Conservation (phyloP, 1,140 invertebrate species). For the Euborellia annulipes region DNA sequence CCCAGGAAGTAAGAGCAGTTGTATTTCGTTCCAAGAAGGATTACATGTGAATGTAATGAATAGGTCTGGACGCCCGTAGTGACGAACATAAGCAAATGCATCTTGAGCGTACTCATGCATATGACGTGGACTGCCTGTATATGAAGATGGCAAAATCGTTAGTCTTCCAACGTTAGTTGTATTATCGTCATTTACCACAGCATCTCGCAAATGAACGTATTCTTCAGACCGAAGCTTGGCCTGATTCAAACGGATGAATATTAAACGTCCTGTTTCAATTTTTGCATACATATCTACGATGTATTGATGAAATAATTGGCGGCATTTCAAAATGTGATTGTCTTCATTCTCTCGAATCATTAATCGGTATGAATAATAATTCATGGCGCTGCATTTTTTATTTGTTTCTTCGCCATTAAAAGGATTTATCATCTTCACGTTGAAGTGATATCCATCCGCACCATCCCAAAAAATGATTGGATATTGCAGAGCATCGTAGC, state of each 20-base stretch:
- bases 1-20: constrained; percentile 16
- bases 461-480: too few relatives aligned
- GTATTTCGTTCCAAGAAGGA: constrained; percentile 22
- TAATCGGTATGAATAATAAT: constrained; percentile 22
- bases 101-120: constrained; percentile 33
- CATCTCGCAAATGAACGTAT: constrained; percentile 29
- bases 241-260: constrained; percentile 22
- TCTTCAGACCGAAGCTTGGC: constrained; percentile 27
- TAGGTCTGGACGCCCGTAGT: constrained; percentile 23
- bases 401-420: not conserved
- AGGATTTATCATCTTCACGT: too few relatives aligned
- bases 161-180: constrained; percentile 4
- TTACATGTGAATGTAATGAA: constrained; percentile 32
- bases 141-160: constrained; percentile 28
- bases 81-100: constrained; percentile 23
- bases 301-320: constrained; percentile 24
- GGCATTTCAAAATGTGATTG: constrained; percentile 20
- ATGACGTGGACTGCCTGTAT: constrained; percentile 24
- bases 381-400: constrained; percentile 18
- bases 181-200: constrained; percentile 9
- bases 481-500: too few relatives aligned
- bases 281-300: constrained; percentile 26
- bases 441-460: too few relatives aligned
- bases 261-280: constrained; percentile 24
- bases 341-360: constrained; percentile 18